Evolutionary conservation across 2,888 invertebrate genomes (phyloP).

Genomic region (Liopterus haemorrhoidalis): DNA sequence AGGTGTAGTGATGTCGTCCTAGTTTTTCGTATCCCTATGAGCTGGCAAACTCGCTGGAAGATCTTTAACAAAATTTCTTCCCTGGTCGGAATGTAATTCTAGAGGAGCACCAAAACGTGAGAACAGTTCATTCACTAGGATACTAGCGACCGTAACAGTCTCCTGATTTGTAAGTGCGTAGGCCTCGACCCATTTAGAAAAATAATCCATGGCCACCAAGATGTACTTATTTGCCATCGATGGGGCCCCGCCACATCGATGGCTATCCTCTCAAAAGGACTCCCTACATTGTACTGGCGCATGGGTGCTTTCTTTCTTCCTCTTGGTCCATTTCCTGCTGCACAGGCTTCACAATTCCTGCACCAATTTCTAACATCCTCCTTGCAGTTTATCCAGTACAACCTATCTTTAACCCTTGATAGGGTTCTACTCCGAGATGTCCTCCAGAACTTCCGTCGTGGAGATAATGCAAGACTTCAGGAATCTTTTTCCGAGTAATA

Average conservation of each 20-base stretch:
- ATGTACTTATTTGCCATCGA: slow-evolving; percentile 33
- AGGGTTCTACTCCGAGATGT: slow-evolving; percentile 33
- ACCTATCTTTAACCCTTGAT: slow-evolving; percentile 29
- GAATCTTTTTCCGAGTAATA: slow-evolving; percentile 14
- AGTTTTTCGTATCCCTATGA: slow-evolving; percentile 32
- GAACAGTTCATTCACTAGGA: neutral
- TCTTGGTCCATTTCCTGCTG: slow-evolving; percentile 28
- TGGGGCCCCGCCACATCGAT: slow-evolving; percentile 32
- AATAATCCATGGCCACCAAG: slow-evolving; percentile 12
- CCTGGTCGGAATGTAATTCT: slow-evolving; percentile 34
- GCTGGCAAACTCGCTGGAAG: slow-evolving; percentile 28
- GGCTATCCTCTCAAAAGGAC: slow-evolving; percentile 26
- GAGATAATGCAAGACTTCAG: slow-evolving; percentile 20
- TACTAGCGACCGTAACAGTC: slow-evolving; percentile 34
- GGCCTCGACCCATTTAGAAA: slow-evolving; percentile 1
- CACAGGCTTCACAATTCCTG: slow-evolving; percentile 16
- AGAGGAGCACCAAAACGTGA: slow-evolving; percentile 1
- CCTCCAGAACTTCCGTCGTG: slow-evolving; percentile 30
- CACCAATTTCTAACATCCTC: slow-evolving; percentile 27
- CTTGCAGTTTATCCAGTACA: slow-evolving; percentile 28
- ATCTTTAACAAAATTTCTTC: slow-evolving; percentile 36
- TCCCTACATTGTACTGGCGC: slow-evolving; percentile 28
- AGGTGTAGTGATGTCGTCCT: slow-evolving; percentile 27
- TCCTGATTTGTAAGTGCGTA: neutral
- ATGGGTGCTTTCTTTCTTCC: slow-evolving; percentile 23